Base-by-base conservation (phyloP, 2,797 vertebrate genomes). In the Pogonophryne albipinna region DNA sequence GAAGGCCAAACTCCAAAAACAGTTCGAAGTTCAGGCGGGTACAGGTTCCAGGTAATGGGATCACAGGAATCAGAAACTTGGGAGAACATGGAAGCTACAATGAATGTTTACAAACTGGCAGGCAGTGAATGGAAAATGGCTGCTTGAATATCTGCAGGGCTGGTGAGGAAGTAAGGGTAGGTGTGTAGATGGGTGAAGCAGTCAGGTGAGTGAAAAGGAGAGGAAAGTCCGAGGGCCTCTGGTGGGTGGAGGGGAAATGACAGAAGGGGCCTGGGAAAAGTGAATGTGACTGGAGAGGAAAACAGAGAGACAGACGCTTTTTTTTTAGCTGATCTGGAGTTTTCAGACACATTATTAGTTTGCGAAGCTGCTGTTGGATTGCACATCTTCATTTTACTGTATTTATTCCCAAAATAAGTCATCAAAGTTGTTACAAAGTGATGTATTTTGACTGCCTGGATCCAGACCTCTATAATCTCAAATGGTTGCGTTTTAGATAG, bases 141-240 rank as follows among this genome's bases (percentile, higher is more conserved):
- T 15, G 20, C 6, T 53, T 53, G 7, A n/a, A 38, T 17, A n/a
- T 38, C 31, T 38, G 31, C 16, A 38, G 34, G 53, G 31, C 59
- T 61, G 59, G 31, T 27, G 59, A 61, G 55, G 55, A 11, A 57
- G 55, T 41, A 17, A 5, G 62, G 16, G 51, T 31, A 51, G 47
- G 31, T 51, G 47, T 51, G n/a, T 15, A 5, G 62, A 15, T 20
- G n/a, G 49, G 46, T 14, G 27, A 12, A 12, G 61, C 61, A 49
- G 10, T 34, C 16, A 14, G 27, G 61, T 50, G 12, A 47, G 44
- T 4, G 20, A 3, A 9, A 31, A 31, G 17, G 50, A 20, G 50
- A 19, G 34, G 50, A 16, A 9, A 16, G 59, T 27, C 44, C 12
- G 23, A 61, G 19, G 44, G 20, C 59, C 17, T 10, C 59, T 61